These are phyloP conservation scores for Pampusana beccarii DNA, from an alignment of 2,113 vertebrate species.

Conservation along the genomic window DNA sequence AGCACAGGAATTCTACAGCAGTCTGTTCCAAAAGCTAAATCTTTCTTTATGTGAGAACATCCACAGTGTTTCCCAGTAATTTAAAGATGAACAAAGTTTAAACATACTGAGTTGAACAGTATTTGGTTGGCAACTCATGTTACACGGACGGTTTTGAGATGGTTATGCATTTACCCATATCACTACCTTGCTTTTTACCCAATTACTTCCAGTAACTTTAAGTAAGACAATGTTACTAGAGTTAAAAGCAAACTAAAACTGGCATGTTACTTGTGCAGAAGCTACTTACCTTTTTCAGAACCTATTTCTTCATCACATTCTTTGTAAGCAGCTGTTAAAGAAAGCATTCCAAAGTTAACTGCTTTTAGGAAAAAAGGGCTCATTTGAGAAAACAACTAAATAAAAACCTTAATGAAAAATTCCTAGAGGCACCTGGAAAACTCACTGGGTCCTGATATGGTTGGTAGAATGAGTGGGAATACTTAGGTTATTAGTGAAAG, in stretches of 20 bases:
- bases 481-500: background rate
- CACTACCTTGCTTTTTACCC: conserved; percentile 17
- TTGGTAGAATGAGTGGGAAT: background rate
- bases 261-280: background rate
- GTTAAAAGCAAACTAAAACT: background rate
- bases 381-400: background rate
- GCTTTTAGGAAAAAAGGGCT: background rate
- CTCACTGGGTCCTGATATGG: background rate
- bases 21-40: background rate
- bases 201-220: conserved; percentile 51
- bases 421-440: background rate
- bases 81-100: background rate
- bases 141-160: background rate
- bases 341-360: background rate
- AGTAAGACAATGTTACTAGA: background rate
- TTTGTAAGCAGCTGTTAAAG: conserved; percentile 66
- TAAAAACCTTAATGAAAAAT: background rate
- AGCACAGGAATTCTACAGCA: background rate
- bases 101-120: background rate
- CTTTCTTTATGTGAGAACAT: background rate
- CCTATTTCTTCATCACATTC: conserved; percentile 66
- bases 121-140: background rate
- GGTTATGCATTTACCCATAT: background rate
- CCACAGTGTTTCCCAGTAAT: background rate
- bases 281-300: conserved; percentile 66